Evolutionary conservation across 2,888 invertebrate genomes (phyloP), one percentile per base, ranked within the genome.

Genomic region (Drosophila neotestacea): DNA sequence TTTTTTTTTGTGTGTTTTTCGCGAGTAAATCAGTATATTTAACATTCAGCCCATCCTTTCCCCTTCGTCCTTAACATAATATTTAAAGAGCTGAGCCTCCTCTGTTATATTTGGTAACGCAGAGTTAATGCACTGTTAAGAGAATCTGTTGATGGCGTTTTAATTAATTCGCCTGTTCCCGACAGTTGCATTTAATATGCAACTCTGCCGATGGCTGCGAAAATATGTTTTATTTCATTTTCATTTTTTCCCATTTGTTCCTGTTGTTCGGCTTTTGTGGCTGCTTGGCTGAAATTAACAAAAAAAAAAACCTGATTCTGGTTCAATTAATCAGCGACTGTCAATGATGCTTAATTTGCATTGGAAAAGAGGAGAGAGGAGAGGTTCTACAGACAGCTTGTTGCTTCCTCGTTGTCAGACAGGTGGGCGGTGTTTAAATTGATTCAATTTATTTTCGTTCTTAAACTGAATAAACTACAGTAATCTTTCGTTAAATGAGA

Each of bases 281-380:
- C 34, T n/a, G 61, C 27, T 41, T 10, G 70, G 52, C 28, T 70
- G 76, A 36, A 82, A 82, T 82, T 80, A 82, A 83, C 16, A 55
- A 42, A 30, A 16, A 44, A 44, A 46, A 11, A 38, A 50, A 79
- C 80, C 79, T 75, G 81, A 79, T 81, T 81, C 81, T 73, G 76
- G 48, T 74, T 77, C 80, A 88, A 88, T 86, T 88, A 86, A 86
- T 86, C 85, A 86, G 65, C 73, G 72, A 72, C 68, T 85, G 88
- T 87, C 85, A 83, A 83, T 87, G 80, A 71, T 75, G 85, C 60
- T 87, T 73, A 80, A 85, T 85, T 79, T 76, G 78, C 70, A 64
- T 58, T 55, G 65, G 59, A 28, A 48, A 48, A 32, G 16, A n/a
- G 16, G 30, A 1, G 9, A 30, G 16, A 10, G 2, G 34, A 16